Evolutionary conservation across 2,888 invertebrate genomes (phyloP).

Genomic region (Lapara coniferarum): DNA sequence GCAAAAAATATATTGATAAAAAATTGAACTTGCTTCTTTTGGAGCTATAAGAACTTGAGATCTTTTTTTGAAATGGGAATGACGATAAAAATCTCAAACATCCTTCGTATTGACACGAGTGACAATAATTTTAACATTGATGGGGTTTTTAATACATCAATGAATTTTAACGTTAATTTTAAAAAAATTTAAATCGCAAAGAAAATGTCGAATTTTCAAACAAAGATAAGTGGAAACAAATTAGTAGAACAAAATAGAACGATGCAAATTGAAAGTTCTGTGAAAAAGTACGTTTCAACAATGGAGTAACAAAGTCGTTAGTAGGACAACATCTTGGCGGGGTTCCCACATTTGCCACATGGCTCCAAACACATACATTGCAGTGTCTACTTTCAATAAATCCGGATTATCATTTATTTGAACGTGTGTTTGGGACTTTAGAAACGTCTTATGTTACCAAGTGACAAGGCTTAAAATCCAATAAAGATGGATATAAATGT

Average conservation of each 20-base stretch:
- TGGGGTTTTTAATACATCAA: too few relatives aligned
- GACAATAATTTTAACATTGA: not conserved
- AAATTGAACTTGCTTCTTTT: conserved; percentile 30
- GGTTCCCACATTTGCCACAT: conserved; percentile 82
- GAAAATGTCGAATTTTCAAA: too few relatives aligned
- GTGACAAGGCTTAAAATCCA: conserved; percentile 59
- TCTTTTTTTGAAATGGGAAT: not conserved
- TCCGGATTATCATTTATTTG: conserved; percentile 78
- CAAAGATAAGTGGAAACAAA: not conserved
- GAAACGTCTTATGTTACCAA: conserved; percentile 54
- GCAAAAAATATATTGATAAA: conserved; percentile 48
- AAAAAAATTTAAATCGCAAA: too few relatives aligned
- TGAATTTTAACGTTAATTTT: not conserved
- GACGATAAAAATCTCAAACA: not conserved
- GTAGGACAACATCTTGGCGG: conserved; percentile 79
- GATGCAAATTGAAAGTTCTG: conserved; percentile 15
- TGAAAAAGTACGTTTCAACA: conserved; percentile 57
- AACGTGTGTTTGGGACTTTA: conserved; percentile 46
- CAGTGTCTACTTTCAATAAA: conserved; percentile 75
- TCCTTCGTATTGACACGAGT: not conserved
- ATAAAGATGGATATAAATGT: conserved; percentile 53
- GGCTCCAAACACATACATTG: conserved; percentile 69
- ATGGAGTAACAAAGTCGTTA: conserved; percentile 78
- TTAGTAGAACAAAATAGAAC: not conserved
- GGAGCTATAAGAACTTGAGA: not conserved